Percentiles rank a stretch among this genome's conserved stretches.
Conservation (phyloP, 2,888 invertebrate genomes). For the Griposia aprilina region DNA sequence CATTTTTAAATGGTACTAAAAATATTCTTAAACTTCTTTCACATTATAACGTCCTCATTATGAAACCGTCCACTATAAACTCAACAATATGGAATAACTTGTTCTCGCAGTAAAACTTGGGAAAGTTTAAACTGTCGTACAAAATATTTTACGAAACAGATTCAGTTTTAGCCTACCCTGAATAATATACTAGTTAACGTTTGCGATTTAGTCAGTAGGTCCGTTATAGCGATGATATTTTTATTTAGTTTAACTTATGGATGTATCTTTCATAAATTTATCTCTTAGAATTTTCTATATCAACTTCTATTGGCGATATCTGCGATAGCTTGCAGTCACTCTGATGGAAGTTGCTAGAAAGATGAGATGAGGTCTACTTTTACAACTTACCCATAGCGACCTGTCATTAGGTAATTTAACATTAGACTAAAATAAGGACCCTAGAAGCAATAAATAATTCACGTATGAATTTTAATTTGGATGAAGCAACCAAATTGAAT, state of each 20-base stretch:
- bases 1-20: constrained; percentile 44
- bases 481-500: neutral
- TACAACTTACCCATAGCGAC: neutral
- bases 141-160: constrained; percentile 39
- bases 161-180: constrained; percentile 38
- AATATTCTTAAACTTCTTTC: constrained; percentile 32
- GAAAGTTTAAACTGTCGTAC: constrained; percentile 38
- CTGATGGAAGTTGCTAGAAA: neutral
- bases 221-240: neutral
- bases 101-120: constrained; percentile 49
- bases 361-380: neutral
- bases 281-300: no score
- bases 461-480: neutral
- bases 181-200: constrained; percentile 26
- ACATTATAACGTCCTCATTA: constrained; percentile 57
- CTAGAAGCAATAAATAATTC: neutral
- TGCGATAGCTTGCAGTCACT: neutral
- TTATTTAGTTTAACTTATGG: neutral
- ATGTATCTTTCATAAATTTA: neutral
- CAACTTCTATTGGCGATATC: no score
- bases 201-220: neutral
- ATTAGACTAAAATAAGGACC: neutral
- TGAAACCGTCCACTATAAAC: constrained; percentile 58
- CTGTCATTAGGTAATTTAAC: neutral
- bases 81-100: constrained; percentile 63